phyloP scores from a whole-genome alignment of 1,140 invertebrate genomes.

The Aphelenchoides fujianensis region DNA sequence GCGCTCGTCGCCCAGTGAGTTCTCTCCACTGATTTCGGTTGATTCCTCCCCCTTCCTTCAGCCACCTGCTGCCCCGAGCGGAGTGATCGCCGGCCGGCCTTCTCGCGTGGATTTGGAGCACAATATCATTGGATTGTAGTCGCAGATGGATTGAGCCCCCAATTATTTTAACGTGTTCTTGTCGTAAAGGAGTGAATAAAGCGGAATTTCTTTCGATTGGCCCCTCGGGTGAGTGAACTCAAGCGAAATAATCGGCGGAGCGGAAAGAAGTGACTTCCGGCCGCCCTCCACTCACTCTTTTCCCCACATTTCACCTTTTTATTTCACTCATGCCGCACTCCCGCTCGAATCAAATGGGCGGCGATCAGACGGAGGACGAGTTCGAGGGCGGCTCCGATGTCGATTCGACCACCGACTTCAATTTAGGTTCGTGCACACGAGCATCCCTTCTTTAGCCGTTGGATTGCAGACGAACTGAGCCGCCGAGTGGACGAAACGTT shows the following conservation, averaged over 20 bases:
- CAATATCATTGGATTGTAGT: too few relatives aligned
- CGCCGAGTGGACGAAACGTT: not conserved
- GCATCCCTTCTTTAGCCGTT: not conserved
- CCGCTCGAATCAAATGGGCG: not conserved
- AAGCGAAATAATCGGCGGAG: too few relatives aligned
- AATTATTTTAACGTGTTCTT: too few relatives aligned
- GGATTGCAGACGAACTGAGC: slow-evolving; percentile 12
- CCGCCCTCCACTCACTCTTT: too few relatives aligned
- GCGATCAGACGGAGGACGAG: not conserved
- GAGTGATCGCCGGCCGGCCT: not conserved
- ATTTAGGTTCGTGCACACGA: not conserved
- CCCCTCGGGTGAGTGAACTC: too few relatives aligned
- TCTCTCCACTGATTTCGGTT: slow-evolving; percentile 6
- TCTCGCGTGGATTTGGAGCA: not conserved
- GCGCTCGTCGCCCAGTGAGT: slow-evolving; percentile 47
- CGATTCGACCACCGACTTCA: slow-evolving; percentile 8
- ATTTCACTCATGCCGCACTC: not conserved
- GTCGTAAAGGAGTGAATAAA: too few relatives aligned
- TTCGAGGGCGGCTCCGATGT: slow-evolving; percentile 3
- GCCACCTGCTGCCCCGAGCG: not conserved
- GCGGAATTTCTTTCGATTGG: too few relatives aligned
- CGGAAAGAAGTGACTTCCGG: too few relatives aligned
- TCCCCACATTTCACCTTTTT: not conserved
- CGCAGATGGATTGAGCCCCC: too few relatives aligned
- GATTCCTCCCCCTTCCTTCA: too few relatives aligned